Base-by-base conservation (phyloP, 2,888 invertebrate species). In the Metopia argyrocephala region DNA sequence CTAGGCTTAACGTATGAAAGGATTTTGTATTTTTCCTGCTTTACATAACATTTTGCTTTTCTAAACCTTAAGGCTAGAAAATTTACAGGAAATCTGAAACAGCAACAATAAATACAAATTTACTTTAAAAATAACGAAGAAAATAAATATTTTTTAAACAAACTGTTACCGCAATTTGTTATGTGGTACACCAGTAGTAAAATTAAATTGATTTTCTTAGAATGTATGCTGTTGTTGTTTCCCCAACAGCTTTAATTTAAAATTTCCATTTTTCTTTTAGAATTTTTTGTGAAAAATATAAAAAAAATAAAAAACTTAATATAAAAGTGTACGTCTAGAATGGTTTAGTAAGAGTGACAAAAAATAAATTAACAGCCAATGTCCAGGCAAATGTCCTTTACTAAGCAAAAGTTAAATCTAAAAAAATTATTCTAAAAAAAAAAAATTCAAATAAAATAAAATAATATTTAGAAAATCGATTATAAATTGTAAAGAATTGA, bases 51-150 rank as follows among this genome's bases (percentile, higher is more conserved):
- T 61, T 64, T 45, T n/a, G n/a, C n/a, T n/a, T n/a, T n/a, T n/a
- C n/a, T 56, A 28, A 38, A 59, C 20, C 69, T 59, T 20, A 0
- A 57, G 62, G 57, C 66, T 65, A 50, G 21, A 50, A 15, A 50
- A 57, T 70, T 79, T 45, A 46, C 23, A 59, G 74, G 57, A 74
- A 75, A 66, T 27, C 76, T 48, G 48, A 25, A 38, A 38, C 38
- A 38, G 15, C 38, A 38, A 38, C n/a, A n/a, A n/a, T n/a, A n/a
- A 64, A 76, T 31, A 62, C 62, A 76, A 69, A 76, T 64, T 76
- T 62, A 56, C 62, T 64, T 62, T 64, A 31, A 69, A 73, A 73
- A 73, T 71, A 46, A n/a, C n/a, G n/a, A n/a, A n/a, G n/a, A n/a
- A n/a, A n/a, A n/a, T n/a, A n/a, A n/a, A n/a, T n/a, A n/a, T n/a